phyloP scores from a whole-genome alignment of 2,797 vertebrate genomes.

The Catharus ustulatus region DNA sequence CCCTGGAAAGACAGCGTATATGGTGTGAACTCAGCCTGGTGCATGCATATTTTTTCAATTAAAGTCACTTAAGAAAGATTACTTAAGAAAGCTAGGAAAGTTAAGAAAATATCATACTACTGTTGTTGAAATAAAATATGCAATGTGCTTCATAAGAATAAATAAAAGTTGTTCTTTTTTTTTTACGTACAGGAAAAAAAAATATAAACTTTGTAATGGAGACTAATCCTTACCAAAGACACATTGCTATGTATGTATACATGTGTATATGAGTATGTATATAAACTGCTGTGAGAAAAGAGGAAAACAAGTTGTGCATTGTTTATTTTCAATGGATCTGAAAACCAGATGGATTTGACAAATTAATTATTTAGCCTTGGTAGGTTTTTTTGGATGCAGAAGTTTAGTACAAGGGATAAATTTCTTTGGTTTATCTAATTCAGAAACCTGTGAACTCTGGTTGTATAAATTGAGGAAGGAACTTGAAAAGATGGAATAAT shows the following conservation, averaged over 20 bases:
- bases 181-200: neutral
- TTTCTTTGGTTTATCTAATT: neutral
- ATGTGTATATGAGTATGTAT: too few relatives aligned
- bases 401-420: neutral
- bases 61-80: neutral
- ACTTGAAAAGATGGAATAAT: neutral
- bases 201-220: neutral
- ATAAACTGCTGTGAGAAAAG: neutral
- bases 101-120: too few relatives aligned
- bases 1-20: neutral
- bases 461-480: neutral
- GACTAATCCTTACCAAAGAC: neutral
- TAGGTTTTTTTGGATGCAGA: neutral
- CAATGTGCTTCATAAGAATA: neutral
- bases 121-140: neutral
- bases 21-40: neutral
- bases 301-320: neutral
- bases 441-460: neutral
- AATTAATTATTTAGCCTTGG: neutral
- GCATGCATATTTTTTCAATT: neutral
- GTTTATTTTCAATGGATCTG: neutral
- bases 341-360: neutral
- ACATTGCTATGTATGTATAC: fast-evolving
- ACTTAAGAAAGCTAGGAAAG: too few relatives aligned
- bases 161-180: neutral